phyloP scores from a whole-genome alignment of 1,140 invertebrate species.

The Thalassaphorura encarpata region DNA sequence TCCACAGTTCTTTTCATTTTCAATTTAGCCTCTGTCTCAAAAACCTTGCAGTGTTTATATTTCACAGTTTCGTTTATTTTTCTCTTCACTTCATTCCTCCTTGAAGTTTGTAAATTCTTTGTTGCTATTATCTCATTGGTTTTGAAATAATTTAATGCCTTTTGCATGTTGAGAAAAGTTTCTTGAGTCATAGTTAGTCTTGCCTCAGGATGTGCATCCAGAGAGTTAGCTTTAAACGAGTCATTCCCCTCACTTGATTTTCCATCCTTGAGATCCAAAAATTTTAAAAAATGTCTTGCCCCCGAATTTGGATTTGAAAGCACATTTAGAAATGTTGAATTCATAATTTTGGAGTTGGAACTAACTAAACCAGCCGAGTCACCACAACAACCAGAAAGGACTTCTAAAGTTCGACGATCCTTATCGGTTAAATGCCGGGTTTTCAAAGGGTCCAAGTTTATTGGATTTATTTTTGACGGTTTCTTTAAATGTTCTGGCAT shows the following conservation, averaged over 20 bases:
- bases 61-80: constrained; percentile 25
- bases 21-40: constrained; percentile 39
- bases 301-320: constrained; percentile 3
- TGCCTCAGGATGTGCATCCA: no score
- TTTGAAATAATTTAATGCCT: constrained; percentile 55
- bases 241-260: neutral
- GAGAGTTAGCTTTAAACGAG: no score
- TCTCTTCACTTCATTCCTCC: constrained; percentile 47
- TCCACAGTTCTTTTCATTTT: neutral
- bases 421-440: constrained; percentile 28
- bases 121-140: constrained; percentile 52
- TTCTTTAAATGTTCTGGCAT: neutral
- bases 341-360: neutral
- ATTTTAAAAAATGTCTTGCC: neutral
- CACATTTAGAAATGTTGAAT: neutral
- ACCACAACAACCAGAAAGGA: neutral
- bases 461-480: constrained; percentile 5
- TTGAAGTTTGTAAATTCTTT: constrained; percentile 47
- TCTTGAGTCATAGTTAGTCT: constrained; percentile 9
- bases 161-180: constrained; percentile 22
- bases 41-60: constrained; percentile 31
- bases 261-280: neutral
- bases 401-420: neutral
- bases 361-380: no score
- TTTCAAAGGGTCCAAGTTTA: constrained; percentile 23